Conservation (phyloP, 2,888 invertebrate species). For the Hirtodrosophila trivittata region DNA sequence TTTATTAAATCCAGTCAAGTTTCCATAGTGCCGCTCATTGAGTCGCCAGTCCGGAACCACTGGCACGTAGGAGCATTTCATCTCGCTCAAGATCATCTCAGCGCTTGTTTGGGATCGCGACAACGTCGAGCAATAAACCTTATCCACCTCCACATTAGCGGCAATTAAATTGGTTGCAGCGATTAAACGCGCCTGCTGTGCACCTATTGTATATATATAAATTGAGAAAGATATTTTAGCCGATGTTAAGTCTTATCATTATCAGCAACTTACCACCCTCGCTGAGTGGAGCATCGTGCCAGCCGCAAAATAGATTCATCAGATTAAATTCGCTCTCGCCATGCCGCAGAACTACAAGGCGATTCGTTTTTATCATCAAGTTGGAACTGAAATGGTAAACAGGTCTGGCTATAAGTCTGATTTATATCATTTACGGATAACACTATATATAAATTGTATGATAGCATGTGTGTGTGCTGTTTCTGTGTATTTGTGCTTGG, state of each 20-base stretch:
- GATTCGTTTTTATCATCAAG: conserved; percentile 74
- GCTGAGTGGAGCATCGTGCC: conserved; percentile 89
- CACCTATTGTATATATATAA: conserved; percentile 58
- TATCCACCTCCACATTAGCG: conserved; percentile 89
- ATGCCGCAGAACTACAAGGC: conserved; percentile 86
- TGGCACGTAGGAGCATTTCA: conserved; percentile 88
- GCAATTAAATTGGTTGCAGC: conserved; percentile 89
- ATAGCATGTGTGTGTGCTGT: background rate
- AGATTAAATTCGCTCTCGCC: conserved; percentile 91
- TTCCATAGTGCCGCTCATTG: conserved; percentile 95
- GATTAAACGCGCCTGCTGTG: conserved; percentile 78
- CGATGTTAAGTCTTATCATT: no score
- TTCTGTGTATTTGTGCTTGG: background rate
- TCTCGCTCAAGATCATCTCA: conserved; percentile 87
- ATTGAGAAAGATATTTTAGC: no score
- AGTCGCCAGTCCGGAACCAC: conserved; percentile 91
- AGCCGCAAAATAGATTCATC: conserved; percentile 89
- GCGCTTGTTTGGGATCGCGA: conserved; percentile 91
- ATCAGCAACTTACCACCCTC: conserved; percentile 85
- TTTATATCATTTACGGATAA: background rate
- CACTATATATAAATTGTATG: no score
- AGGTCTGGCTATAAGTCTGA: conserved; percentile 6
- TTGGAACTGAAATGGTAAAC: conserved; percentile 37
- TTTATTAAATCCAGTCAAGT: conserved; percentile 93
- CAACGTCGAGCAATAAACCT: conserved; percentile 92